phyloP scores from a whole-genome alignment of 1,140 invertebrate genomes.

The Danaus melanippus region DNA sequence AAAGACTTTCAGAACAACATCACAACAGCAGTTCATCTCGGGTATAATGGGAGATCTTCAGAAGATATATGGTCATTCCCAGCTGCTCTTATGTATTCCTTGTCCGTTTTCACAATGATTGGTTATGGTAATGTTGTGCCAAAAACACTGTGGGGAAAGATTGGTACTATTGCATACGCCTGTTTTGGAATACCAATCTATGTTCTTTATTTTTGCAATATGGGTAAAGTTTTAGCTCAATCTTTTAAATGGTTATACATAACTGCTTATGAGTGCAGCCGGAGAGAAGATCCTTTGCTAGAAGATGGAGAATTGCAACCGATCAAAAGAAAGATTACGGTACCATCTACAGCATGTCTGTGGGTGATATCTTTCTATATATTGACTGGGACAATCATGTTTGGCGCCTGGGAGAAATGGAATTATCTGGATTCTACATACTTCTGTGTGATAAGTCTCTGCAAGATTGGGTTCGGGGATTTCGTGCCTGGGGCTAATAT shows the following conservation, averaged over 20 bases:
- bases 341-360: constrained; percentile 93
- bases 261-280: constrained; percentile 81
- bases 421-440: constrained; percentile 93
- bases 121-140: constrained; percentile 97
- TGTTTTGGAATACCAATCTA: constrained; percentile 96
- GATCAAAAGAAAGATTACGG: constrained; percentile 79
- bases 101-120: constrained; percentile 93
- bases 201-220: constrained; percentile 90
- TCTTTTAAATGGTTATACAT: constrained; percentile 87
- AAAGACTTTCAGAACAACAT: constrained; percentile 81
- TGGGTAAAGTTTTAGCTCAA: constrained; percentile 87
- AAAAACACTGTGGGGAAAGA: constrained; percentile 91
- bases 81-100: constrained; percentile 88
- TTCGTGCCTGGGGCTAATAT: constrained; percentile 90
- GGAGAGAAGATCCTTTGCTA: constrained; percentile 63
- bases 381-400: constrained; percentile 91
- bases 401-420: constrained; percentile 95
- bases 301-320: constrained; percentile 60
- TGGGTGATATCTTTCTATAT: constrained; percentile 96
- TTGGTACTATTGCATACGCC: constrained; percentile 93
- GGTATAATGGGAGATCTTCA: constrained; percentile 83
- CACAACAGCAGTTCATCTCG: constrained; percentile 79
- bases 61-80: constrained; percentile 87
- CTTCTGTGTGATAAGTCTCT: constrained; percentile 93
- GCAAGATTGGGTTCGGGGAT: constrained; percentile 96